Evolutionary conservation across 2,797 vertebrate genomes (phyloP).

Genomic region (Echeneis naucrates): DNA sequence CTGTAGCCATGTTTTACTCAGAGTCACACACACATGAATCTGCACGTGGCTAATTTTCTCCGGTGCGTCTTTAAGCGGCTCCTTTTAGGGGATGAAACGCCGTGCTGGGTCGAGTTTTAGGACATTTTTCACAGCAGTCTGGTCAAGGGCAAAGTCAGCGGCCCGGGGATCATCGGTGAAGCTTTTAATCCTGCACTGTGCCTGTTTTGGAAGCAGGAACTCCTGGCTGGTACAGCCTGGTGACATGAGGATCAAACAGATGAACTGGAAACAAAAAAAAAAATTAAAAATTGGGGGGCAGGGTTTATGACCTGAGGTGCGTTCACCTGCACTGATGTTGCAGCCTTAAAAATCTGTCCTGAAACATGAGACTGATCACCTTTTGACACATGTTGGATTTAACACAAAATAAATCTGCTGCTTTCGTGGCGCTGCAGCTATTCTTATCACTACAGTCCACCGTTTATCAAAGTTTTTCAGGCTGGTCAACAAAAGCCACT

Average conservation of each 20-base stretch:
- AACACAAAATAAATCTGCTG: too few relatives aligned
- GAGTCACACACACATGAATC: constrained; percentile 5
- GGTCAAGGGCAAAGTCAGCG: constrained; percentile 71
- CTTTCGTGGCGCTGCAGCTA: too few relatives aligned
- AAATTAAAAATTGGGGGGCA: too few relatives aligned
- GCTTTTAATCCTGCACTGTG: constrained; percentile 74
- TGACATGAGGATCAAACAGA: constrained; percentile 65
- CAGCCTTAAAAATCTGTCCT: background rate
- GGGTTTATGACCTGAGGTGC: constrained; percentile 26
- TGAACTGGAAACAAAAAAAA: too few relatives aligned
- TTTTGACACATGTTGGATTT: too few relatives aligned
- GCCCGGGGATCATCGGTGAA: constrained; percentile 64
- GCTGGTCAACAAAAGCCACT: too few relatives aligned
- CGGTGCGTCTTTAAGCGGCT: background rate
- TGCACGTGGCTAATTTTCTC: background rate
- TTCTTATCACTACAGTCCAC: too few relatives aligned
- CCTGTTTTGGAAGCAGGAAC: constrained; percentile 70
- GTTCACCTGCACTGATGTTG: constrained; percentile 2
- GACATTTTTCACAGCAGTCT: constrained; percentile 57
- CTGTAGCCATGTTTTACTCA: background rate
- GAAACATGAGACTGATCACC: too few relatives aligned
- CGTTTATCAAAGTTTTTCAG: too few relatives aligned
- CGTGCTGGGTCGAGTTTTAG: constrained; percentile 45
- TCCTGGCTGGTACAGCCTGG: constrained; percentile 60
- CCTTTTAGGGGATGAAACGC: constrained; percentile 47